These are phyloP conservation scores for Callimorpha dominula DNA, from an alignment of 2,888 invertebrate species.

Conservation along the genomic window DNA sequence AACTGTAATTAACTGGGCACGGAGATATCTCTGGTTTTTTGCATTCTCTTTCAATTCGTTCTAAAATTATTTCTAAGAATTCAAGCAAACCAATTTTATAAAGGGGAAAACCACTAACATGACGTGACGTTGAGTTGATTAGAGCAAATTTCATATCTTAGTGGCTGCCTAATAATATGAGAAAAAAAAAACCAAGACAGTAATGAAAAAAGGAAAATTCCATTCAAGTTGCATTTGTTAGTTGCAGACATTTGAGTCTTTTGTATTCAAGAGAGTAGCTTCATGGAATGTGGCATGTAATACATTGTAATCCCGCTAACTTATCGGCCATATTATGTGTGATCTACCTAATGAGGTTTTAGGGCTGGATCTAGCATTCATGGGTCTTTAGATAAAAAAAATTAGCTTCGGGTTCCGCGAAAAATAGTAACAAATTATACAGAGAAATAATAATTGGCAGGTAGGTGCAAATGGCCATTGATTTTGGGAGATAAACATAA, in stretches of 20 bases:
- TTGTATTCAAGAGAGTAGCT: constrained; percentile 4
- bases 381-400: too few relatives aligned
- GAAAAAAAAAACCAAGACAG: not conserved
- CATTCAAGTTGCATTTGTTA: constrained; percentile 10
- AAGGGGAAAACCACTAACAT: not conserved
- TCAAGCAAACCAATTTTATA: not conserved
- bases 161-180: not conserved
- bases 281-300: not conserved
- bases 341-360: not conserved
- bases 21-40: not conserved
- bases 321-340: not conserved
- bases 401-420: too few relatives aligned
- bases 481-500: too few relatives aligned
- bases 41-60: constrained; percentile 13
- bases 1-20: not conserved
- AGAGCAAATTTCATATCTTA: not conserved
- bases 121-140: not conserved
- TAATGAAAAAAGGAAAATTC: constrained; percentile 28
- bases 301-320: not conserved
- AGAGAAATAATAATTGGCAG: too few relatives aligned
- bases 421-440: too few relatives aligned
- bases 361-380: too few relatives aligned
- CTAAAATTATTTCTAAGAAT: constrained; percentile 14
- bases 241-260: constrained; percentile 13
- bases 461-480: too few relatives aligned